Evolutionary conservation across 2,797 vertebrate species (phyloP).

Genomic region (Mus caroli): DNA sequence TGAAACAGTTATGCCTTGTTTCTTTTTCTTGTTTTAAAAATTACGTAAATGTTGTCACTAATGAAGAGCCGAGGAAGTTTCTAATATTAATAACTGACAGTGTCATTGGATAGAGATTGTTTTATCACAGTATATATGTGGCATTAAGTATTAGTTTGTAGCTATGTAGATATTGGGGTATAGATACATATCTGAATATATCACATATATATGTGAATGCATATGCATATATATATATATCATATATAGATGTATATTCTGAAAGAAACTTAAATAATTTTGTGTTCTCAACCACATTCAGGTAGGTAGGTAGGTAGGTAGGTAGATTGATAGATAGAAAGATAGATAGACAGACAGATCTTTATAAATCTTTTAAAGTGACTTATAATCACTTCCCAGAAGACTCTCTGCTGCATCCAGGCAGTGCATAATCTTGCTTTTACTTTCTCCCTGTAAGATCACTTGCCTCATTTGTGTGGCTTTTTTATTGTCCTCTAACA

Average conservation of each 20-base stretch:
- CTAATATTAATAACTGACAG: neutral
- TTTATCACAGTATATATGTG: neutral
- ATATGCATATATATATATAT: neutral
- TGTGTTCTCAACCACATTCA: neutral
- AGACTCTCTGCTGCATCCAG: neutral
- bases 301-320: neutral
- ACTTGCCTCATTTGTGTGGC: neutral
- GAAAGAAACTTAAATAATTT: neutral
- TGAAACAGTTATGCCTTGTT: slow-evolving; percentile 55
- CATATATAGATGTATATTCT: neutral
- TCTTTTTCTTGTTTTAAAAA: slow-evolving; percentile 53
- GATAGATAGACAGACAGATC: neutral
- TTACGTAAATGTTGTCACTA: slow-evolving; percentile 25
- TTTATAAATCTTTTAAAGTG: neutral
- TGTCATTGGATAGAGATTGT: neutral
- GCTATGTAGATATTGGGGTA: neutral
- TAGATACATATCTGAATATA: neutral
- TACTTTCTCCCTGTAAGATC: slow-evolving; percentile 51
- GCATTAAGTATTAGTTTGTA: neutral
- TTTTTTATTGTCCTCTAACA: neutral
- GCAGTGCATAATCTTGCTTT: slow-evolving; percentile 15
- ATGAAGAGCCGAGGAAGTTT: slow-evolving; percentile 24
- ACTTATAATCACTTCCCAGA: neutral
- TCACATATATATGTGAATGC: neutral
- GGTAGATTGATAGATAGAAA: too few species aligned